A percentile compares a stretch with the other conserved stretches of the same genome.
Conservation (phyloP, 35 echinoderm and acorn worm species). For the Stichopus chloronotus region DNA sequence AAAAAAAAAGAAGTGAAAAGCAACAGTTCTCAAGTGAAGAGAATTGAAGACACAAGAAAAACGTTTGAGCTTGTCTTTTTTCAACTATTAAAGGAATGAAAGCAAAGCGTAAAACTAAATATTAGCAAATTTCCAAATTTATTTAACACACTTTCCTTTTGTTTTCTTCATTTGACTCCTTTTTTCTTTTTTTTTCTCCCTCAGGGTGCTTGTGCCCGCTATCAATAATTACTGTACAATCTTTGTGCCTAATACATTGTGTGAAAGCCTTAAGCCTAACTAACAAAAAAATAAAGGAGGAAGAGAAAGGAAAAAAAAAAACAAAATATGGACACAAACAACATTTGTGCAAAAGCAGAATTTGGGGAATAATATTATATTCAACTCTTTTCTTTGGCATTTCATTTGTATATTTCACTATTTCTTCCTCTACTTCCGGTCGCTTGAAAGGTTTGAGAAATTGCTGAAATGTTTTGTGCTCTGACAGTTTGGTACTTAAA, state of each 20-base stretch:
- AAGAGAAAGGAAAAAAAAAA: background rate
- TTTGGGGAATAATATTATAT: conserved; percentile 11
- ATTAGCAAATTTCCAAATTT: background rate
- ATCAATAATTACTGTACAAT: conserved; percentile 27
- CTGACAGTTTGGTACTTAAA: background rate
- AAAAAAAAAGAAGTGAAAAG: background rate
- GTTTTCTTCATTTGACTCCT: background rate
- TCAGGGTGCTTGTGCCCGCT: background rate
- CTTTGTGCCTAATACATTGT: conserved; percentile 16
- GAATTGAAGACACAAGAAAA: background rate
- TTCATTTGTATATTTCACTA: background rate
- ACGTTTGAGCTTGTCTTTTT: background rate
- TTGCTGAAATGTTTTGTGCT: background rate
- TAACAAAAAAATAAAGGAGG: background rate
- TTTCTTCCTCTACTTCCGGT: background rate
- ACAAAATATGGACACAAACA: background rate
- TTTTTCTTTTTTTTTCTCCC: background rate
- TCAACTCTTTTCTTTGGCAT: conserved; percentile 37
- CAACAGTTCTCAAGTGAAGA: background rate
- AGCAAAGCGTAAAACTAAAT: background rate
- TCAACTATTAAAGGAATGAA: background rate
- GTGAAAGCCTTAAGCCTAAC: conserved; percentile 6
- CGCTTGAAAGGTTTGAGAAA: background rate
- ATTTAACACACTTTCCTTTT: background rate
- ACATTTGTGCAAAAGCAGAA: conserved; percentile 1